Base-by-base conservation (phyloP, 2,888 invertebrate species). In the Acanthosepion pharaonis region DNA sequence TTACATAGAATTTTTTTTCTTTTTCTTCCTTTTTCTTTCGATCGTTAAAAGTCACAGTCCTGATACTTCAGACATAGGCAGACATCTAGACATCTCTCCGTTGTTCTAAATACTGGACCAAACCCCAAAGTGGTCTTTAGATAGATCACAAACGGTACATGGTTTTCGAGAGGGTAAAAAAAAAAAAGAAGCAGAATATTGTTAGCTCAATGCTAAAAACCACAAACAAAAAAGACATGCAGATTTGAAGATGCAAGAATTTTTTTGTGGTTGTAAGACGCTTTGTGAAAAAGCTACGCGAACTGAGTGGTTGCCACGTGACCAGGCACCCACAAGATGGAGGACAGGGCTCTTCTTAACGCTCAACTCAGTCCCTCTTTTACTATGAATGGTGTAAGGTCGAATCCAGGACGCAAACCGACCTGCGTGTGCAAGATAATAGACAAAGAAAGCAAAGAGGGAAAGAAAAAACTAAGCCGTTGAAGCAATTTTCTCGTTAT, bases 321-420 rank as follows among this genome's bases (percentile, higher is more conserved):
- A 78, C 78, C 78, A n/a, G n/a, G n/a, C 78, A 78, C 18, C n/a
- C 78, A 78, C 78, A 78, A 78, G 15, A 78, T 78, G 78, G 78
- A n/a, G 78, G n/a, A n/a, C 78, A 28, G 3, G n/a, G 51, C 94
- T 92, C 94, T 92, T 91, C 55, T 25, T 93, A 33, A 53, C 91
- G n/a, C 42, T 28, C 94, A 91, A 94, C 59, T 28, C 49, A 78
- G 0, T 91, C 64, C 94, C 59, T 28, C 25, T 28, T 51, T 20
- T 5, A 23, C 33, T 28, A 49, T 91, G 42, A 51, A 91, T 94
- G 49, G 33, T 91, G 42, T 91, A 49, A 48, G 25, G 92, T 51
- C 92, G 48, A 49, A 49, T 48, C 33, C n/a, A 9, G 92, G 23
- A 48, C 51, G 49, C 51, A 49, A 9, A 92, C 51, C 23, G 51